Evolutionary conservation across 2,113 vertebrate species (phyloP).

Genomic region (Pterocles orientalis): DNA sequence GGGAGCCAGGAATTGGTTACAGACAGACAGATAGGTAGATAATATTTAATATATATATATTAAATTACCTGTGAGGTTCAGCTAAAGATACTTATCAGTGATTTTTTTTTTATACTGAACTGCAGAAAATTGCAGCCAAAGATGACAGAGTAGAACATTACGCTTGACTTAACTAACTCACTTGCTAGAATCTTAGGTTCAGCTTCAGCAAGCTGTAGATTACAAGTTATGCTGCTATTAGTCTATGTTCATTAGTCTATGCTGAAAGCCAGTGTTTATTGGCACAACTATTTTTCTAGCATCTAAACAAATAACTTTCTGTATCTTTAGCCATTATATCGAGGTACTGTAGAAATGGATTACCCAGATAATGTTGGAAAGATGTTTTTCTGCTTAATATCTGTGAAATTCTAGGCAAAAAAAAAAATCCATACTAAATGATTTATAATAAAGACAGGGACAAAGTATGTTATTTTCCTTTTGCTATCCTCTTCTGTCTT

Average conservation of each 20-base stretch:
- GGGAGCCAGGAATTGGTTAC: neutral
- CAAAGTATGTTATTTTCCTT: neutral
- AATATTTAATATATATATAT: neutral
- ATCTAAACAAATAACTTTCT: neutral
- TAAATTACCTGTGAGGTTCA: neutral
- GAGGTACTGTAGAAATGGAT: neutral
- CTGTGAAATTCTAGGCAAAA: neutral
- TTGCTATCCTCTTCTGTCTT: neutral
- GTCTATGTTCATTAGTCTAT: neutral
- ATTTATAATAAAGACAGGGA: neutral
- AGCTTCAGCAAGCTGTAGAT: neutral
- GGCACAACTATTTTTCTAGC: neutral
- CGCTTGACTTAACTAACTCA: neutral
- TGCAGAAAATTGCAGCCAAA: neutral
- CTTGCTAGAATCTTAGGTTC: neutral
- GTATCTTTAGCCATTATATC: neutral
- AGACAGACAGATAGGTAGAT: neutral
- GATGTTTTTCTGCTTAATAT: neutral
- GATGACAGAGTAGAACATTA: neutral
- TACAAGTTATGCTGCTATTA: neutral
- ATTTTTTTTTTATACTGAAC: neutral
- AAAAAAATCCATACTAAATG: neutral
- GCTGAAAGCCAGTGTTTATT: neutral
- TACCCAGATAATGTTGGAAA: neutral
- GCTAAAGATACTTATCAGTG: neutral